phyloP scores from a whole-genome alignment of 1,140 invertebrate genomes.

The Eumaeus atala region DNA sequence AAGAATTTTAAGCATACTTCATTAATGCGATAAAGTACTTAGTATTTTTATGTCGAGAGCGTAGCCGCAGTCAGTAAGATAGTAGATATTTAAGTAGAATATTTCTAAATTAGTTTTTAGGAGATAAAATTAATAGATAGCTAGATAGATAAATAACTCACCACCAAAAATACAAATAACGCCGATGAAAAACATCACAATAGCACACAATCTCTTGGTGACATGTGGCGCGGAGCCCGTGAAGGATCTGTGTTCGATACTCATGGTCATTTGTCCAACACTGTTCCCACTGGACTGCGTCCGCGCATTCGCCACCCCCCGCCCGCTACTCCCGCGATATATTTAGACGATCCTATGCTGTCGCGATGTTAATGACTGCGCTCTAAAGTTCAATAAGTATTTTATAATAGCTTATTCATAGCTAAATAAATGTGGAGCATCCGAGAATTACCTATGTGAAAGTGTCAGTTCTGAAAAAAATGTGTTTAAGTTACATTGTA shows the following conservation, averaged over 20 bases:
- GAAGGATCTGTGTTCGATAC: conserved; percentile 38
- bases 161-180: conserved; percentile 58
- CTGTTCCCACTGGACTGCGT: background rate
- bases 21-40: no score
- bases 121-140: no score
- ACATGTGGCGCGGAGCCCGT: conserved; percentile 45
- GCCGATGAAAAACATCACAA: conserved; percentile 52
- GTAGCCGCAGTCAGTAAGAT: no score
- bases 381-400: background rate
- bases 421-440: no score
- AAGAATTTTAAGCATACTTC: no score
- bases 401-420: no score
- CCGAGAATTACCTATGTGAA: no score
- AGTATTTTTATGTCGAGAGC: no score
- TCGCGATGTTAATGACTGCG: conserved; percentile 21
- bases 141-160: conserved; percentile 18
- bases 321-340: conserved; percentile 42
- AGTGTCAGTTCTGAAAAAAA: no score
- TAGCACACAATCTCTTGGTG: conserved; percentile 52
- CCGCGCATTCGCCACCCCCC: conserved; percentile 10
- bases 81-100: no score
- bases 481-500: no score
- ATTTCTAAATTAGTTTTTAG: no score
- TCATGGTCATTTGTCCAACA: conserved; percentile 27
- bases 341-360: conserved; percentile 39